These are phyloP conservation scores for Bagarius yarrelli DNA, from an alignment of 2,113 vertebrate species.

Conservation along the genomic window DNA sequence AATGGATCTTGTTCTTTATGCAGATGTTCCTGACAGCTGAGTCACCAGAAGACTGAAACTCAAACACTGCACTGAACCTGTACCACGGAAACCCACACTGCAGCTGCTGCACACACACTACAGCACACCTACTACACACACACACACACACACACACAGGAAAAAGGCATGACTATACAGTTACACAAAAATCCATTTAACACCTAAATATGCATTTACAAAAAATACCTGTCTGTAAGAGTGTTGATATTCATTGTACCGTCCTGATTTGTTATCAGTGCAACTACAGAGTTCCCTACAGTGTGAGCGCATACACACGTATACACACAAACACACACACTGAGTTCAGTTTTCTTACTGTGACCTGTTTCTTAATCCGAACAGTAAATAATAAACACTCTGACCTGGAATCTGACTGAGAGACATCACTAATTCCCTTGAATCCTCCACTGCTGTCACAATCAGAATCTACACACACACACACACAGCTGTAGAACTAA, in stretches of 20 bases:
- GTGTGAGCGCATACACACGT: background rate
- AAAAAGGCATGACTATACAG: background rate
- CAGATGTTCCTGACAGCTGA: slow-evolving; percentile 80
- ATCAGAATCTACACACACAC: slow-evolving; percentile 65
- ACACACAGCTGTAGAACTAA: background rate
- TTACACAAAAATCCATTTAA: background rate
- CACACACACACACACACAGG: slow-evolving; percentile 6
- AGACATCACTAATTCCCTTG: slow-evolving; percentile 67
- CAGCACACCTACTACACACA: slow-evolving; percentile 65
- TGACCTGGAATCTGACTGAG: slow-evolving; percentile 77
- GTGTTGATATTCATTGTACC: slow-evolving; percentile 58
- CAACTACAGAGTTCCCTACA: slow-evolving; percentile 55
- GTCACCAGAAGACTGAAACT: slow-evolving; percentile 79
- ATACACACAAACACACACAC: slow-evolving; percentile 30
- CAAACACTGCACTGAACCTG: slow-evolving; percentile 81
- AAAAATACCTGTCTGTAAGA: slow-evolving; percentile 64
- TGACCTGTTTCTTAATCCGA: background rate
- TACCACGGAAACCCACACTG: slow-evolving; percentile 86
- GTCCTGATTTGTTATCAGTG: slow-evolving; percentile 54
- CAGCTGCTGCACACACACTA: slow-evolving; percentile 79
- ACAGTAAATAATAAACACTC: slow-evolving; percentile 16
- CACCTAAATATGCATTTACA: background rate
- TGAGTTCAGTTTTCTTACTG: background rate
- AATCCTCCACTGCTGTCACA: slow-evolving; percentile 59
- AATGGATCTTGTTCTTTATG: slow-evolving; percentile 71